Evolutionary conservation across 1,140 invertebrate species (phyloP), one percentile per base, ranked within the genome.

Genomic region (Ceratina australensis): DNA sequence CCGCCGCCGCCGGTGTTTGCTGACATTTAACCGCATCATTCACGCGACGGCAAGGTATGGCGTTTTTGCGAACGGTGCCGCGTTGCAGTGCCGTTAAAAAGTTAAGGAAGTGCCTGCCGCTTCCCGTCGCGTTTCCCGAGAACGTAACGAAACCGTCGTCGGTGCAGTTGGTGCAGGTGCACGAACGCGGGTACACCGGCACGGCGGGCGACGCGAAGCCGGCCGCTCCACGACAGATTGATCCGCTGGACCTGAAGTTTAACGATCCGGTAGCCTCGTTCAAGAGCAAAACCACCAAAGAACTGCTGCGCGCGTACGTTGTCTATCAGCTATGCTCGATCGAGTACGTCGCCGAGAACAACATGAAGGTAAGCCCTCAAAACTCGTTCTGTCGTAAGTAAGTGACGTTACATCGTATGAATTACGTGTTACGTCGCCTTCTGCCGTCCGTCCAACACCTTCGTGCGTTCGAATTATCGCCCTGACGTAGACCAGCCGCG

Each of bases 251-350:
- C 93, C 94, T 98, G 71, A 95, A 94, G 80, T 99, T 97, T 92
- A 95, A 95, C 90, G 95, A 96, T 93, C 94, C 95, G 13, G 93
- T 95, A 78, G 96, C 96, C 60, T 94, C 96, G 47, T 97, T 97
- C 91, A 98, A 98, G 92, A 99, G 98, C 92, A 99, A 99, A 94
- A 98, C 97, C 71, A 99, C 97, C 73, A 95, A 93, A 92, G 98
- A 99, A 93, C 94, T 99, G 60, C 85, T 99, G 12, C 94, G 99
- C 76, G 98, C 98, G 24, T 96, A 98, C 87, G 85, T 99, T 84
- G 98, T 99, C 59, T 98, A 99, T 91, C 96, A 96, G 89, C 93
- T 99, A 88, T 99, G 98, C 92, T 96, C 97, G 52, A 94, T 97
- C 88, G 95, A 97, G 83, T 96, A 95, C 88, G 92, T 99, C 72